phyloP scores from a whole-genome alignment of 30 jellyfish, hydroid and myxozoan species.

The Aurelia aurita complex sp. Pacific region DNA sequence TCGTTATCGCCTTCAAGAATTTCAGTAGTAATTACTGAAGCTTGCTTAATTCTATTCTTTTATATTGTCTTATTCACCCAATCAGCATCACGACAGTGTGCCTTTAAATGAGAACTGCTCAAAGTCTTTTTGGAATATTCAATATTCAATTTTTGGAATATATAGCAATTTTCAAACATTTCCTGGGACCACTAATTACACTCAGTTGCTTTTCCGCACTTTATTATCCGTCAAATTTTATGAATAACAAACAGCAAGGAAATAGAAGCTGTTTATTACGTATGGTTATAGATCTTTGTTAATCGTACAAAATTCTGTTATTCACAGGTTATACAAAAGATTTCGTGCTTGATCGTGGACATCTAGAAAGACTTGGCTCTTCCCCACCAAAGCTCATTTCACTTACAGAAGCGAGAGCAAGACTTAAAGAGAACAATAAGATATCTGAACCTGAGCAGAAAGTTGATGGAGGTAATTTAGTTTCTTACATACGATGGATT shows the following conservation, averaged over 20 bases:
- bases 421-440: conserved; percentile 61
- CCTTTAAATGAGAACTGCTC: no score
- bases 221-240: not conserved
- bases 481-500: no score
- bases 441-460: conserved; percentile 24
- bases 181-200: no score
- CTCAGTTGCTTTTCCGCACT: not conserved
- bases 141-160: no score
- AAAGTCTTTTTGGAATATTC: no score
- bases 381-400: conserved; percentile 89
- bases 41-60: no score
- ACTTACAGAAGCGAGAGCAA: conserved; percentile 94
- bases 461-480: conserved; percentile 35
- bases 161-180: no score
- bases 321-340: conserved; percentile 26
- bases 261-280: not conserved
- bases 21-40: no score
- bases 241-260: no score
- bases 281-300: not conserved
- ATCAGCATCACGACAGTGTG: no score
- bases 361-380: conserved; percentile 41
- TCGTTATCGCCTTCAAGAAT: no score
- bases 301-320: not conserved
- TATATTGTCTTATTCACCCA: no score
- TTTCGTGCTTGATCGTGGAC: conserved; percentile 46